Conservation (phyloP, 2,797 vertebrate species). For the Sebastiscus albofasciatus region DNA sequence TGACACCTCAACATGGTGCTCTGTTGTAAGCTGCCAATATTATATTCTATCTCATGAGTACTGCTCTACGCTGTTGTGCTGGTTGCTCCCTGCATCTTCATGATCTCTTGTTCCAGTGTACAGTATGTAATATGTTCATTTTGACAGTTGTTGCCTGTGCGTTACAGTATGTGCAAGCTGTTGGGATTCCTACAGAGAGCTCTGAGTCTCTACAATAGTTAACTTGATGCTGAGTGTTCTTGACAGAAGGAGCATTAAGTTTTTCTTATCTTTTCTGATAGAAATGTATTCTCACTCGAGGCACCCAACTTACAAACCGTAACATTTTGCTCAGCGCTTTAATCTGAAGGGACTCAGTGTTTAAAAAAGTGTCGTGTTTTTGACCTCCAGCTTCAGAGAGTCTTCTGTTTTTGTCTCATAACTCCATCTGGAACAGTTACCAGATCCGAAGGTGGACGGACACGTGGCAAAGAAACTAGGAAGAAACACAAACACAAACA, state of each 20-base stretch:
- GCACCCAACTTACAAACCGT: background rate
- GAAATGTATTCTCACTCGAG: background rate
- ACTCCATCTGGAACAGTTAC: slow-evolving; percentile 6
- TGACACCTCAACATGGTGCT: background rate
- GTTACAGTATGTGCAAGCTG: background rate
- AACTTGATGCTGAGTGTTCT: background rate
- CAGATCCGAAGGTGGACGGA: slow-evolving; percentile 9
- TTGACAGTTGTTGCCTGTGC: background rate
- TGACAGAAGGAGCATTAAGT: background rate
- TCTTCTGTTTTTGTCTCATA: background rate
- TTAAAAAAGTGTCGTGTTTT: background rate
- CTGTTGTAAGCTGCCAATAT: background rate
- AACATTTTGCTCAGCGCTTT: background rate
- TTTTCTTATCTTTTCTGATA: background rate
- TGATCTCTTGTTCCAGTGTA: background rate
- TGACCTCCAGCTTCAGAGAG: background rate
- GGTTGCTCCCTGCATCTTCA: background rate
- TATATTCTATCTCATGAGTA: background rate
- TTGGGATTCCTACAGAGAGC: background rate
- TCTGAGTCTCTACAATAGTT: background rate
- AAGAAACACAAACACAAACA: background rate
- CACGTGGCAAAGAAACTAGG: background rate
- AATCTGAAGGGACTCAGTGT: background rate
- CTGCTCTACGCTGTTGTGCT: background rate
- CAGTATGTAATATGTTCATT: background rate